Percentiles rank a stretch among this genome's conserved stretches.
Evolutionary conservation across 1,140 invertebrate species (phyloP).

Genomic region (Goniozus legneri): DNA sequence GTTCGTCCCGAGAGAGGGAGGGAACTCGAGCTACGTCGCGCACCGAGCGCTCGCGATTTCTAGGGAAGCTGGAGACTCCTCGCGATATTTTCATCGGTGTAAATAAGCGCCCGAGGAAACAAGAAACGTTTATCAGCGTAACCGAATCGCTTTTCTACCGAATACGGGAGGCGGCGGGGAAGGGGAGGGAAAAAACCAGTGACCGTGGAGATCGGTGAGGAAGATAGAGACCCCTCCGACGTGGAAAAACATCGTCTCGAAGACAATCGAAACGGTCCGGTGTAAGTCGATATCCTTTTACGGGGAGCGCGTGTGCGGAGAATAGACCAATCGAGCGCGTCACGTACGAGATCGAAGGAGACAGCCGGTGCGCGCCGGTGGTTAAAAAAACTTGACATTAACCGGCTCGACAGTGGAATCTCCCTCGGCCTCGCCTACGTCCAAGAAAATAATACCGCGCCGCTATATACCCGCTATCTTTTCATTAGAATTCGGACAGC

Average conservation of each 20-base stretch:
- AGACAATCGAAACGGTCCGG: slow-evolving; percentile 23
- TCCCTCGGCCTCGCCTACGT: neutral
- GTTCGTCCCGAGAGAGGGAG: slow-evolving; percentile 17
- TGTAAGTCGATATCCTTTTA: slow-evolving; percentile 31
- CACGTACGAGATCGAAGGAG: slow-evolving; percentile 26
- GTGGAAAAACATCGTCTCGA: slow-evolving; percentile 15
- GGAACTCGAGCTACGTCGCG: neutral
- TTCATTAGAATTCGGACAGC: too few species aligned
- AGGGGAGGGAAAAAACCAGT: neutral
- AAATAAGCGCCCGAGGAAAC: too few species aligned
- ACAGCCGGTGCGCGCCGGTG: slow-evolving; percentile 28
- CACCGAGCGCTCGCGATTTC: slow-evolving; percentile 13
- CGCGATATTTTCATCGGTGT: too few species aligned
- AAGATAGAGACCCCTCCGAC: slow-evolving; percentile 19
- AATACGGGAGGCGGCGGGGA: neutral
- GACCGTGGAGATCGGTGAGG: slow-evolving; percentile 2
- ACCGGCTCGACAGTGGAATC: slow-evolving; percentile 26
- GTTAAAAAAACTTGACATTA: slow-evolving; percentile 31
- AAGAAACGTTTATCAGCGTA: too few species aligned
- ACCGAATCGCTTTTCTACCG: too few species aligned
- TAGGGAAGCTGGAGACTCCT: too few species aligned
- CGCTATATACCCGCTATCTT: too few species aligned
- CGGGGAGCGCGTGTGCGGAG: too few species aligned
- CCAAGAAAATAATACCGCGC: too few species aligned
- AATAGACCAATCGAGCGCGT: too few species aligned